Percentiles rank a stretch among this genome's conserved stretches.
These are phyloP conservation scores for Nothoprocta pentlandii DNA, from an alignment of 2,113 vertebrate genomes.

Conservation along the genomic window DNA sequence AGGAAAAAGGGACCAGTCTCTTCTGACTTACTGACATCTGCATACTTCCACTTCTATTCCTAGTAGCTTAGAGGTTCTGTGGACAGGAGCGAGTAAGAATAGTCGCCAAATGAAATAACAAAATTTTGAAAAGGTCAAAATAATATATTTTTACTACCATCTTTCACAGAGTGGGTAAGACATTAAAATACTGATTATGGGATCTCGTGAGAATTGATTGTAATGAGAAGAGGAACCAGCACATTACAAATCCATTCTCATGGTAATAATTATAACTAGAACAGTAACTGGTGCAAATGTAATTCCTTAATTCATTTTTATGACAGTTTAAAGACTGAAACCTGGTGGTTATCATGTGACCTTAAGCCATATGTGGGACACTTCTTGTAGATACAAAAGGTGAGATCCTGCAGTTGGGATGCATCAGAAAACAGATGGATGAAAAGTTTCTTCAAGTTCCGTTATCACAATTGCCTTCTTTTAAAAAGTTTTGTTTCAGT, in stretches of 20 bases:
- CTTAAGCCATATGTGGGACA: not conserved
- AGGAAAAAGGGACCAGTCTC: not conserved
- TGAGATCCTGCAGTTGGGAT: not conserved
- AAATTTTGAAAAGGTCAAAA: conserved; percentile 64
- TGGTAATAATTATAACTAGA: conserved; percentile 71
- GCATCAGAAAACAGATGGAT: not conserved
- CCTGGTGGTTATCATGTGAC: not conserved
- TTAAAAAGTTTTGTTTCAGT: not conserved
- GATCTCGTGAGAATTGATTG: conserved; percentile 62
- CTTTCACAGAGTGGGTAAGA: conserved; percentile 4
- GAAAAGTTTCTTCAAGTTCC: not conserved
- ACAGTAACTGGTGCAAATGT: conserved; percentile 56
- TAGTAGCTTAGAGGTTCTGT: not conserved
- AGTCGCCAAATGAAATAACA: conserved; percentile 46
- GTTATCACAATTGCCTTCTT: not conserved
- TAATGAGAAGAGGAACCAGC: conserved; percentile 70
- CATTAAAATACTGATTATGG: conserved; percentile 65
- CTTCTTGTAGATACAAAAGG: not conserved
- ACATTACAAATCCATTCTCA: conserved; percentile 64
- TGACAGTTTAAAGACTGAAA: conserved; percentile 40
- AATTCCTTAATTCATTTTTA: conserved; percentile 65
- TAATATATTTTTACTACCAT: conserved; percentile 61
- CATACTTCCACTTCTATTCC: not conserved
- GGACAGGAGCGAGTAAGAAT: conserved; percentile 41
- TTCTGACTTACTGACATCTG: conserved; percentile 20